Evolutionary conservation across 2,113 vertebrate species (phyloP), one percentile per base, ranked within the genome.

Genomic region (Dasypus novemcinctus): DNA sequence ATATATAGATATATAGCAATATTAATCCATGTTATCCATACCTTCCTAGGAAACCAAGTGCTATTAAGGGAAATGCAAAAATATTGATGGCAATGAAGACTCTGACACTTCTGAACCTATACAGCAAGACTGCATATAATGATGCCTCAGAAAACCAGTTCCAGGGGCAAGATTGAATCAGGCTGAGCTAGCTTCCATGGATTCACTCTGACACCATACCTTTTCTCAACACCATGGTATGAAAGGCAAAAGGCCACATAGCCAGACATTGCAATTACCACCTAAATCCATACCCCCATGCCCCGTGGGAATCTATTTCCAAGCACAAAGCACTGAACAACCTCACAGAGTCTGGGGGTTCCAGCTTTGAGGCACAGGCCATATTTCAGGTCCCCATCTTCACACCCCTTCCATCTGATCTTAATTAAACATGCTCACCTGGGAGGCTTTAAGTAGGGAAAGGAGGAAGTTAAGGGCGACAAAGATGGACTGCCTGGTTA

Each of bases 41-140:
- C n/a, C 71, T 95, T 95, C 94, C 93, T 64, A 63, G 63, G 63
- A 96, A 96, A 78, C 49, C 74, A 94, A 94, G 38, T 68, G 83
- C 72, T 95, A 13, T 74, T 68, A 59, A 54, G 69, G 80, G 29
- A 86, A 90, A 97, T 25, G 9, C 33, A 43, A 54, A 95, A 93
- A 94, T 9, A 86, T 5, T 5, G 36, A 95, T 66, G 82, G 4
- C 43, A 93, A 46, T 31, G 57, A 79, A 52, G 68, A 84, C 54
- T 83, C 86, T 49, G 31, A 93, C 1, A 66, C 36, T 59, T 93
- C 80, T 33, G 25, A 91, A 82, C 46, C 93, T 17, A 0, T 38
- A 95, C 68, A 52, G 72, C 29, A 84, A 82, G 52, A 43, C 5
- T 95, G 52, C 1, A 52, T 81, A 59, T 59, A 90, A 57, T 17